Percentiles rank a stretch among this genome's conserved stretches.
These are phyloP conservation scores for Meliscaeva auricollis DNA, from an alignment of 2,888 invertebrate genomes.

Conservation along the genomic window DNA sequence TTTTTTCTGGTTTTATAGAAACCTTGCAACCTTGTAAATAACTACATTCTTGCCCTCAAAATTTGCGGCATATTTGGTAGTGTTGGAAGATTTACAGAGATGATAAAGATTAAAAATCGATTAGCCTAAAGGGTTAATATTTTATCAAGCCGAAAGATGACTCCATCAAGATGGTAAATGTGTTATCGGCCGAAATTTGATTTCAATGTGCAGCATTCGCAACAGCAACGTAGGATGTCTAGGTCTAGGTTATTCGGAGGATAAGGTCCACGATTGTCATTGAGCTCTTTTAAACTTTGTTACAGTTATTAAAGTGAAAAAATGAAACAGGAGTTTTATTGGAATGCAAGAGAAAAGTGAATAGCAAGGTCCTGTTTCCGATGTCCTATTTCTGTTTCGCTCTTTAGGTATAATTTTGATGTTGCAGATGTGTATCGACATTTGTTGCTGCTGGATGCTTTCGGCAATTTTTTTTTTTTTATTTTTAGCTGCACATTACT, in stretches of 20 bases:
- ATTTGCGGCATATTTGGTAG: neutral
- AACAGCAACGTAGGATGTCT: neutral
- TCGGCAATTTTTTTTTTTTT: too few species aligned
- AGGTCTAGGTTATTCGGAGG: neutral
- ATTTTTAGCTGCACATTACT: too few species aligned
- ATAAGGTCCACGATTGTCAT: neutral
- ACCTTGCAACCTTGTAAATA: too few species aligned
- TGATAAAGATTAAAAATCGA: conserved; percentile 22
- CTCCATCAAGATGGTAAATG: conserved; percentile 55
- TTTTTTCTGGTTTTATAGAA: too few species aligned
- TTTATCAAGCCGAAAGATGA: conserved; percentile 51
- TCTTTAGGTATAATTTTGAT: too few species aligned
- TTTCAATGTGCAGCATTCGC: conserved; percentile 35
- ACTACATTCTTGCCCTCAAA: neutral
- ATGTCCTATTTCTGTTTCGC: neutral
- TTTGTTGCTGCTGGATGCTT: too few species aligned
- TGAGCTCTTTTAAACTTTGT: conserved; percentile 3
- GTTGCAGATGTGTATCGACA: too few species aligned
- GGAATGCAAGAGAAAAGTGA: neutral
- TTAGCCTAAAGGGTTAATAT: conserved; percentile 32
- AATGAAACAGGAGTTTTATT: neutral
- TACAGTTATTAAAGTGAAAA: neutral
- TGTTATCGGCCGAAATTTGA: conserved; percentile 57
- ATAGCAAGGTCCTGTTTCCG: neutral
- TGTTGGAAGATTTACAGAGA: neutral